Conservation (phyloP, 2,113 vertebrate species). For the Chaetodon auriga region DNA sequence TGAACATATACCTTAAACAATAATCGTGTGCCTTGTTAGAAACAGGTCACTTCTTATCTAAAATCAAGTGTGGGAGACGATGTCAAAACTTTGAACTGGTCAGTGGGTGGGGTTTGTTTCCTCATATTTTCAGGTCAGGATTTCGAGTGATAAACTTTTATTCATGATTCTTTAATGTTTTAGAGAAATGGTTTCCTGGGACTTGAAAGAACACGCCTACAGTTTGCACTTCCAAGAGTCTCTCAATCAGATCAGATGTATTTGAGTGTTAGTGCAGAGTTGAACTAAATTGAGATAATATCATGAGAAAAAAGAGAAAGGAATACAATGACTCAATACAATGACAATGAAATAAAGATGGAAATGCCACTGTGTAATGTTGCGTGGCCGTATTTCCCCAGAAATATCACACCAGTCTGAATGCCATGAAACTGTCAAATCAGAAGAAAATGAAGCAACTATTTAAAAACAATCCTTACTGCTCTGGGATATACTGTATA, state of each 20-base stretch:
- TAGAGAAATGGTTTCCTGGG: background rate
- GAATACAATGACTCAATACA: background rate
- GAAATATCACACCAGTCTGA: background rate
- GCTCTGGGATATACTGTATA: background rate
- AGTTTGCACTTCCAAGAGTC: too few species aligned
- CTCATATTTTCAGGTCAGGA: background rate
- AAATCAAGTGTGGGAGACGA: too few species aligned
- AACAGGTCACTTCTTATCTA: background rate
- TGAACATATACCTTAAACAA: background rate
- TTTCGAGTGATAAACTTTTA: background rate
- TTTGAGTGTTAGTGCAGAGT: background rate
- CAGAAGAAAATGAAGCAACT: conserved; percentile 2
- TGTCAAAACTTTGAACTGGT: background rate
- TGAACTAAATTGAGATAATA: conserved; percentile 3
- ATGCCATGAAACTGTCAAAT: conserved; percentile 23
- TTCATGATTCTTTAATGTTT: background rate
- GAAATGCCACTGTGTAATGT: background rate
- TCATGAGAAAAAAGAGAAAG: background rate
- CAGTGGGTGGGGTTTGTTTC: background rate
- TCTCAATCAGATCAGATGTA: background rate
- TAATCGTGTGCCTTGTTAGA: background rate
- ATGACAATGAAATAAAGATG: background rate
- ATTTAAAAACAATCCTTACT: background rate
- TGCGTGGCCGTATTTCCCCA: background rate
- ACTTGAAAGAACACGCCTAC: background rate